phyloP scores from a whole-genome alignment of 1,140 invertebrate genomes.

The Sycophila sp. region DNA sequence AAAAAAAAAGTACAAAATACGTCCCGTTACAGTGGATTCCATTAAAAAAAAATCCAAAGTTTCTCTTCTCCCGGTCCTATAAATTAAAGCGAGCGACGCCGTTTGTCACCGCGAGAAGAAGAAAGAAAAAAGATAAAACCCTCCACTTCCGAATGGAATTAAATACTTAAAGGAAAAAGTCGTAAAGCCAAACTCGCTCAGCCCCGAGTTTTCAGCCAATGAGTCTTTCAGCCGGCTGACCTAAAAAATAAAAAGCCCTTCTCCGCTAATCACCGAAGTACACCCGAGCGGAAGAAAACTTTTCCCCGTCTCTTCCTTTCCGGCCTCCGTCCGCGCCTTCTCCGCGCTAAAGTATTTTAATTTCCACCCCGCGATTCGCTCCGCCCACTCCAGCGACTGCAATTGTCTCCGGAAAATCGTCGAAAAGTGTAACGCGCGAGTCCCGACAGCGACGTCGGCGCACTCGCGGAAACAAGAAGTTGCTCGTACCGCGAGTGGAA shows the following conservation, averaged over 20 bases:
- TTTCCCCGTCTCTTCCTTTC: slow-evolving; percentile 2
- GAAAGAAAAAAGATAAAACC: too few relatives aligned
- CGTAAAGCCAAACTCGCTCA: background rate
- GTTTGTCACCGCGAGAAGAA: too few relatives aligned
- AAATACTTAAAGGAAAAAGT: too few relatives aligned
- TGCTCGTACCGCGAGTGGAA: too few relatives aligned
- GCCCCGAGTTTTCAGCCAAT: background rate
- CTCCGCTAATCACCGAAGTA: slow-evolving; percentile 28
- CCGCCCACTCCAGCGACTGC: background rate
- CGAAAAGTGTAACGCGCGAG: background rate
- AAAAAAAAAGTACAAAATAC: too few relatives aligned
- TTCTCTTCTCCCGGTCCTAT: too few relatives aligned
- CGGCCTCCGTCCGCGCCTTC: background rate
- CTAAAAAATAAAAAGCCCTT: too few relatives aligned
- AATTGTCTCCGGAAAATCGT: background rate
- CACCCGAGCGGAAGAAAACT: slow-evolving; percentile 9
- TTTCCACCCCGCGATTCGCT: background rate
- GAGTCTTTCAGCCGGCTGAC: background rate
- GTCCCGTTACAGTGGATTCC: too few relatives aligned
- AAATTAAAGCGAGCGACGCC: too few relatives aligned
- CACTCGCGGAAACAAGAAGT: slow-evolving; percentile 2
- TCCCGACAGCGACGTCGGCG: background rate
- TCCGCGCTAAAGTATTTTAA: slow-evolving; percentile 23
- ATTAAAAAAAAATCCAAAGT: too few relatives aligned
- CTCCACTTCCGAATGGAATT: too few relatives aligned